Evolutionary conservation across 2,797 vertebrate genomes (phyloP).

Genomic region (Chaenodraco wilsoni): DNA sequence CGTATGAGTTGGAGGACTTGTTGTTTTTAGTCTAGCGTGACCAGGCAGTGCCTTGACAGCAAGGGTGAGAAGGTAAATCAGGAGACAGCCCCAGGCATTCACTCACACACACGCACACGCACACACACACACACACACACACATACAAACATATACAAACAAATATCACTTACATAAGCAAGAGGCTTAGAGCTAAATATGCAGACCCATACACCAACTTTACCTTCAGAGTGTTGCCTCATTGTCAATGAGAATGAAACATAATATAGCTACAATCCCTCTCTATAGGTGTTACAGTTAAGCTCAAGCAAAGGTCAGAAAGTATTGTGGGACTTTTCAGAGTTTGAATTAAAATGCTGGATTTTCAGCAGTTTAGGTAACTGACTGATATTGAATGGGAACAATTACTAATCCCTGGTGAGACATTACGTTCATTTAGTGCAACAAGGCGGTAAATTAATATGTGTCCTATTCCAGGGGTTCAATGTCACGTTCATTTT

Average conservation of each 20-base stretch:
- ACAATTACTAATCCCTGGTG: not conserved
- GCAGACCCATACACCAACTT: not conserved
- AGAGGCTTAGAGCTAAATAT: not conserved
- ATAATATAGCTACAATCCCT: not conserved
- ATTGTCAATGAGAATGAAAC: not conserved
- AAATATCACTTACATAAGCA: not conserved
- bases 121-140: constrained; percentile 1
- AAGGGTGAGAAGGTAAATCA: constrained; percentile 55
- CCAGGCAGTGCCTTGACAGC: constrained; percentile 42
- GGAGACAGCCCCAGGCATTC: constrained; percentile 15
- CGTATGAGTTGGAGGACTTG: no score
- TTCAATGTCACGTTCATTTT: not conserved
- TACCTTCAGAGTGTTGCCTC: not conserved
- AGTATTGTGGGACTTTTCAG: not conserved
- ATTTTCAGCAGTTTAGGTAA: not conserved
- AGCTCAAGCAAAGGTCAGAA: not conserved
- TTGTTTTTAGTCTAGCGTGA: constrained; percentile 48
- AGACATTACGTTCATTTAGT: constrained; percentile 23
- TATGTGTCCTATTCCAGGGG: not conserved
- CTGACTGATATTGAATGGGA: not conserved
- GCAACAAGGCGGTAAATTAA: not conserved
- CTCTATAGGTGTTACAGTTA: not conserved
- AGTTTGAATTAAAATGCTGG: not conserved
- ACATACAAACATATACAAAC: not conserved
- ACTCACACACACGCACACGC: constrained; percentile 1